phyloP scores from a whole-genome alignment of 1,140 invertebrate genomes.

The Pseudomyrmex cubaensis region DNA sequence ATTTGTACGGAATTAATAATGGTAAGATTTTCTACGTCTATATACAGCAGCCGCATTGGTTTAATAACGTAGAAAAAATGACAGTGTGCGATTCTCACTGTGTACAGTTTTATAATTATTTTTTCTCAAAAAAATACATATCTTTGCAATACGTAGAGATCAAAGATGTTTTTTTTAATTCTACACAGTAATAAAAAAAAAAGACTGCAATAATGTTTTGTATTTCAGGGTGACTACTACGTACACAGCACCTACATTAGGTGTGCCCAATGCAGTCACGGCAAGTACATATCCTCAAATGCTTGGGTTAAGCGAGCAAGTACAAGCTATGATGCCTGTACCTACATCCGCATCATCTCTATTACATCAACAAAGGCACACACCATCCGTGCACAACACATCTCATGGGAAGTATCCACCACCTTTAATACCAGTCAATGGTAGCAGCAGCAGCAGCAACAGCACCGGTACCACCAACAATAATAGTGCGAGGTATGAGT shows the following conservation, averaged over 20 bases:
- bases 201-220: slow-evolving; percentile 35
- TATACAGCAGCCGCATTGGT: too few species aligned
- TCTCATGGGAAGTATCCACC: slow-evolving; percentile 86
- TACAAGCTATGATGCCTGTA: slow-evolving; percentile 83
- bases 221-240: slow-evolving; percentile 84
- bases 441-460: slow-evolving; percentile 67
- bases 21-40: too few species aligned
- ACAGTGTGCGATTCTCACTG: too few species aligned
- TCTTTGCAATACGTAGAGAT: not conserved
- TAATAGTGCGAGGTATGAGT: not conserved
- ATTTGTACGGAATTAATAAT: too few species aligned
- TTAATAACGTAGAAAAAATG: too few species aligned
- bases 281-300: slow-evolving; percentile 83
- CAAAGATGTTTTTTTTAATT: not conserved
- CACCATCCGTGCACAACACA: slow-evolving; percentile 81
- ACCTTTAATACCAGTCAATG: slow-evolving; percentile 86
- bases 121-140: not conserved
- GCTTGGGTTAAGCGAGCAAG: slow-evolving; percentile 83
- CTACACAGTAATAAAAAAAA: not conserved
- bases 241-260: slow-evolving; percentile 82
- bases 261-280: slow-evolving; percentile 82
- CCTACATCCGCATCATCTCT: slow-evolving; percentile 78
- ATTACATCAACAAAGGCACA: slow-evolving; percentile 82
- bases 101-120: too few species aligned
- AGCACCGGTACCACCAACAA: slow-evolving; percentile 69